These are phyloP conservation scores for Lagenorhynchus albirostris DNA, from an alignment of 2,113 vertebrate species.

Conservation along the genomic window DNA sequence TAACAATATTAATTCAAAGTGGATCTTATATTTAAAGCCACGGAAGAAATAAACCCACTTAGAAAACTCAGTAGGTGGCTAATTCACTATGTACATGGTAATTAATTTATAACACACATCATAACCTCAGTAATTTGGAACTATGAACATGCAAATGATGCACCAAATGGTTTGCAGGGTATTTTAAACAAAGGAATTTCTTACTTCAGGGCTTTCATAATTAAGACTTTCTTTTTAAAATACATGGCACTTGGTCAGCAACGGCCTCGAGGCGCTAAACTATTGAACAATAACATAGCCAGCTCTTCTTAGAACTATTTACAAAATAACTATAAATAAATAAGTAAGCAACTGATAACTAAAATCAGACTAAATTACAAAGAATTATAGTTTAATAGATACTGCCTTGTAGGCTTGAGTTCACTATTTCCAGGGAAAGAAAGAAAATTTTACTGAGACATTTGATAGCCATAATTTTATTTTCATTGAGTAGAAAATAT, in stretches of 20 bases:
- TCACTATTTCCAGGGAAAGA: not conserved
- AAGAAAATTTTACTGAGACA: not conserved
- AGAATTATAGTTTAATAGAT: not conserved
- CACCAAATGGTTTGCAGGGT: not conserved
- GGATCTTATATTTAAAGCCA: not conserved
- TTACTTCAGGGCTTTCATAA: not conserved
- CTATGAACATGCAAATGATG: not conserved
- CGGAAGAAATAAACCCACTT: not conserved
- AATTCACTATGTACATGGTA: not conserved
- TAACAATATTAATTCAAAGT: not conserved
- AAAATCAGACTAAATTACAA: constrained; percentile 9
- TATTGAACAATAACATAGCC: not conserved
- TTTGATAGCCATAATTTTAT: not conserved
- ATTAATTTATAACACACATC: constrained; percentile 17
- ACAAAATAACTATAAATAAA: not conserved
- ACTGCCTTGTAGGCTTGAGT: not conserved
- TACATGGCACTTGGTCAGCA: not conserved
- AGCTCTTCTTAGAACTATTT: not conserved
- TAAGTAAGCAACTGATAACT: not conserved
- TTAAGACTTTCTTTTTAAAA: constrained; percentile 1
- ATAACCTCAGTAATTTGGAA: constrained; percentile 14
- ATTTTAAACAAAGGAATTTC: not conserved
- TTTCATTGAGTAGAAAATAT: not conserved
- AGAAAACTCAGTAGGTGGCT: not conserved
- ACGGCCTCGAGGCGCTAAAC: not conserved